Percentiles rank a stretch among this genome's conserved stretches.
phyloP scores from a whole-genome alignment of 2,888 invertebrate genomes.

The Pterostichus madidus region DNA sequence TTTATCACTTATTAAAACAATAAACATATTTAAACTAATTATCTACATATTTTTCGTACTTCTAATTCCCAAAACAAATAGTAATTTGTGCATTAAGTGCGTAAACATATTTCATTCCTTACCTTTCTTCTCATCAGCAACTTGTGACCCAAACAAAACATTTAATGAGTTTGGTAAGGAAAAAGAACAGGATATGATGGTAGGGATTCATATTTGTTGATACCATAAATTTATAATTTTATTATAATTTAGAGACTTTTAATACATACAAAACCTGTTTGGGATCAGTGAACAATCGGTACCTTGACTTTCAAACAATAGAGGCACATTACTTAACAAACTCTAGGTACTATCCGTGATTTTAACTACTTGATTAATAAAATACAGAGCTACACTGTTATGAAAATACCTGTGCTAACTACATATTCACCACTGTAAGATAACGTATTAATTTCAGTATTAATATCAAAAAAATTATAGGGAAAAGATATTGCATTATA shows the following conservation, averaged over 20 bases:
- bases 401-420: constrained; percentile 64
- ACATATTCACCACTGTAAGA: constrained; percentile 39
- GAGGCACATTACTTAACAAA: constrained; percentile 62
- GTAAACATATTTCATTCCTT: not conserved
- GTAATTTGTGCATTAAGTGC: too few species aligned
- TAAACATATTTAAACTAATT: constrained; percentile 39
- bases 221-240: constrained; percentile 52
- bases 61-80: not conserved
- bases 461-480: constrained; percentile 12
- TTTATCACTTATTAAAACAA: constrained; percentile 57
- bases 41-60: not conserved
- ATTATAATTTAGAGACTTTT: constrained; percentile 63
- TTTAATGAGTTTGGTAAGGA: not conserved
- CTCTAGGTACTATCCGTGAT: constrained; percentile 50
- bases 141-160: not conserved
- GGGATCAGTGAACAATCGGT: constrained; percentile 49
- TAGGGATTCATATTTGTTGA: not conserved
- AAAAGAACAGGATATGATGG: constrained; percentile 5
- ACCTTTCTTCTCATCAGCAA: too few species aligned
- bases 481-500: constrained; percentile 41
- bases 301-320: constrained; percentile 33
- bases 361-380: constrained; percentile 50
- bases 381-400: constrained; percentile 61
- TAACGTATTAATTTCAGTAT: constrained; percentile 11
- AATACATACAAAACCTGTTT: constrained; percentile 63